Base-by-base conservation (phyloP, 2,888 invertebrate genomes). In the Caenorhabditis sp. region DNA sequence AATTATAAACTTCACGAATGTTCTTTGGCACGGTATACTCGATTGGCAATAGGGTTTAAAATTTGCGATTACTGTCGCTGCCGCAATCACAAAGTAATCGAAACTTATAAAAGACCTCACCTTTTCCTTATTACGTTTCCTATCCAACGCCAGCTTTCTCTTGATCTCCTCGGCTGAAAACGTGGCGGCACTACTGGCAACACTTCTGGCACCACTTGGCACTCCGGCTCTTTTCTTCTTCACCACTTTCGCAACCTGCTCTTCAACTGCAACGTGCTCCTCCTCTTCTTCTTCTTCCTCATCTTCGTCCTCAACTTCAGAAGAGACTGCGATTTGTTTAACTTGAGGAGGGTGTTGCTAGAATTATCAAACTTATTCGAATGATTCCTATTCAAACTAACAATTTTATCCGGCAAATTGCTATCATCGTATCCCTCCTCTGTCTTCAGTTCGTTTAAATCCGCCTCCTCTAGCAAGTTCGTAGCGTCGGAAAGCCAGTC, bases 151-250 rank as follows among this genome's bases (percentile, higher is more conserved):
- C 35, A 91, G 70, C 58, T 90, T 87, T 47, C 85, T 75, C 56
- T 90, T 90, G 38, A 91, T 87, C 51, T 91, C 91, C 38, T 87
- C 89, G 10, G 89, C 83, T 24, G 90, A 84, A 26, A 91, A 90
- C 1, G 91, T 90, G 0, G 88, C 82, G 0, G 63, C 74, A 69
- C 86, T 88, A n/a, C 82, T 86, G 0, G 84, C 77, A 2, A 88
- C 79, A 51, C 85, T 85, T 47, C 68, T 58, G 3, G 87, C 58
- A 16, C 82, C 86, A 31, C 35, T 41, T 10, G 54, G 24, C 26
- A 35, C 58, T 5, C 49, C 35, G 12, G 28, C 54, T 54, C 14
- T 68, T 44, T 75, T 80, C 22, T 79, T 75, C 51, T 51, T 69
- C 24, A 19, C 31, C 56, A 68, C 35, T 22, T 75, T 80, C 0